Evolutionary conservation across 2,113 vertebrate genomes (phyloP).

Genomic region (Quiscalus mexicanus): DNA sequence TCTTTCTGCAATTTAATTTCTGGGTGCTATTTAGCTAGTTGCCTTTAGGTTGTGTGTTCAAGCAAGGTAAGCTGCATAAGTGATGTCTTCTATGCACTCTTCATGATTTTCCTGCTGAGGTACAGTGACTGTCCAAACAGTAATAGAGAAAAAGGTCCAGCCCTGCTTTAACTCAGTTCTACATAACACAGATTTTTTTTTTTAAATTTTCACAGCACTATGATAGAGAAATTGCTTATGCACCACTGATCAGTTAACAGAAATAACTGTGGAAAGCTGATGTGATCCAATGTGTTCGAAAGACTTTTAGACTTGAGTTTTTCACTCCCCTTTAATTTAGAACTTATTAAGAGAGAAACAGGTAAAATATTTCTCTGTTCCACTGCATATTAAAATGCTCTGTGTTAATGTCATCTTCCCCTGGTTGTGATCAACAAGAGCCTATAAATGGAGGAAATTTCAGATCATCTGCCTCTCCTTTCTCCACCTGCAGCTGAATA

Average conservation of each 20-base stretch:
- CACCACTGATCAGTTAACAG: background rate
- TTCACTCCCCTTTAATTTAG: background rate
- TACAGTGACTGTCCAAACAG: background rate
- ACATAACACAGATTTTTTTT: background rate
- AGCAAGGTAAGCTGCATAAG: background rate
- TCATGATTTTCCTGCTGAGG: background rate
- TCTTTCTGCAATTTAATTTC: background rate
- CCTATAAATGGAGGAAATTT: background rate
- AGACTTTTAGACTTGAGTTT: background rate
- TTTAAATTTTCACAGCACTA: background rate
- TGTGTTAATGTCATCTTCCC: background rate
- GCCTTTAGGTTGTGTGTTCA: background rate
- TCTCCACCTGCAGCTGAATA: background rate
- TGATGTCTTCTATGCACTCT: background rate
- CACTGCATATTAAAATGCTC: background rate
- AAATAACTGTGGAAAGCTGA: background rate
- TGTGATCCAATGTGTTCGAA: background rate
- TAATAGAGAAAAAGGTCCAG: background rate
- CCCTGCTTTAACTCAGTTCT: background rate
- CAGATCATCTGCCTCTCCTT: background rate
- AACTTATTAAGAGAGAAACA: background rate
- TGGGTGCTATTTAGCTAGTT: background rate
- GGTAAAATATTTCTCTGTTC: background rate
- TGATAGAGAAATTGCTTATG: background rate
- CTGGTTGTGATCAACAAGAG: background rate